Evolutionary conservation across 1,140 invertebrate genomes (phyloP), one percentile per base, ranked within the genome.

Genomic region (Caenorhabditis latens): DNA sequence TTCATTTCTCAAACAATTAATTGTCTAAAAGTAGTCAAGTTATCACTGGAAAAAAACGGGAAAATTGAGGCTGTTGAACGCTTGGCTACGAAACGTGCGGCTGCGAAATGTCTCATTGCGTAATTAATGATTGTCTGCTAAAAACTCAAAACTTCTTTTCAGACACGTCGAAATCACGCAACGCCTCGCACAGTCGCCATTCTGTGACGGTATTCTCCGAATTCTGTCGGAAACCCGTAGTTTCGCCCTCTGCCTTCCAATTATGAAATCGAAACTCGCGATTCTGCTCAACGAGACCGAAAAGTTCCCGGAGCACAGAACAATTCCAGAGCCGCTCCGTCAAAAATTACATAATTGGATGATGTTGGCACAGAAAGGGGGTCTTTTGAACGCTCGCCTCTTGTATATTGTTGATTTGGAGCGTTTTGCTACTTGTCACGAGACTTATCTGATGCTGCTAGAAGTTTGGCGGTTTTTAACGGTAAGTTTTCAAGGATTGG

Each of bases 391-490:
- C 8, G 19, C n/a, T 1, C 19, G 67, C 16, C 57, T 85, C 65
- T 24, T 13, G 8, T 24, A 43, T n/a, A 71, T 85, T 42, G 24
- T 43, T 14, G 84, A 85, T 43, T 57, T 85, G 43, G 63, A 71
- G 9, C 46, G 48, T 11, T 58, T 14, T 16, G n/a, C 67, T 46
- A 85, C 84, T 8, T 65, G 63, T 79, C 84, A 85, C 24, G 63
- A 85, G 43, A 67, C 84, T 11, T 48, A 75, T 58, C 50, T 85
- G 32, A 58, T 85, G 63, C 19, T 85, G 4, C 11, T 75, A 6
- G 84, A 85, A 19, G 11, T 85, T 9, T 85, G 84, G 84, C 7
- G 53, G 32, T 85, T 71, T 48, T 85, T 85, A n/a, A 21, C 53
- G 84, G 84, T 85, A 55, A 83, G 19, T 53, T 53, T 53, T 53